A percentile compares a stretch with the other conserved stretches of the same genome.
Conservation (phyloP, 2,113 vertebrate genomes). For the Ursus arctos region DNA sequence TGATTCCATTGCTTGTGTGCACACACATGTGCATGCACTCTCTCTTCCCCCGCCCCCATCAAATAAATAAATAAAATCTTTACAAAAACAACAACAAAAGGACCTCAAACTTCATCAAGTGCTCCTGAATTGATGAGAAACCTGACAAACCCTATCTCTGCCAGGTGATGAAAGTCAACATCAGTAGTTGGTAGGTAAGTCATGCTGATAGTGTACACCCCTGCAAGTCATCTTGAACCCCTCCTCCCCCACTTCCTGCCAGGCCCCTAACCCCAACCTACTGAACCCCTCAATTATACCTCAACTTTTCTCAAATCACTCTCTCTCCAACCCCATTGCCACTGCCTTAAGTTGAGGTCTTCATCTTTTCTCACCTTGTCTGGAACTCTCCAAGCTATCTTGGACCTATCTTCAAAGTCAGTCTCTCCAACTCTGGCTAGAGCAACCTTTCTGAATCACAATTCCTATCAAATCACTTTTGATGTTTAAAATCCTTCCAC, state of each 20-base stretch:
- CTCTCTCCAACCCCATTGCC: background rate
- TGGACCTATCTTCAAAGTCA: background rate
- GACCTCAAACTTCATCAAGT: background rate
- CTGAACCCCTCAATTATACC: too few species aligned
- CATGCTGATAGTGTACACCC: background rate
- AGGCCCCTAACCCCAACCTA: background rate
- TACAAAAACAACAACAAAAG: background rate
- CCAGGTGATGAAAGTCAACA: background rate
- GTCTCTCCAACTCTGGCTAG: background rate
- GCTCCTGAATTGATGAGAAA: background rate
- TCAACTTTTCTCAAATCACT: background rate
- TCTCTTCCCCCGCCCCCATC: too few species aligned
- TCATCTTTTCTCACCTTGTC: background rate
- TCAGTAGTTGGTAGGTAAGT: rapidly evolving
- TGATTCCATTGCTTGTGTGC: too few species aligned
- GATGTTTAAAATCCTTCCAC: background rate
- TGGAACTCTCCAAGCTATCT: background rate
- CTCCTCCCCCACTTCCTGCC: background rate
- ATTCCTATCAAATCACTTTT: background rate
- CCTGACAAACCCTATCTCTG: background rate
- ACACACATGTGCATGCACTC: too few species aligned
- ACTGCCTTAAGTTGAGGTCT: background rate
- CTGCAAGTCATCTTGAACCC: background rate
- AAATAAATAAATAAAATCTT: background rate
- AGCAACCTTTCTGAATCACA: background rate